Percentiles rank a stretch among this genome's conserved stretches.
Conservation (phyloP, 37 sponge, comb jelly and placozoan genomes). For the Crambe crambe region DNA sequence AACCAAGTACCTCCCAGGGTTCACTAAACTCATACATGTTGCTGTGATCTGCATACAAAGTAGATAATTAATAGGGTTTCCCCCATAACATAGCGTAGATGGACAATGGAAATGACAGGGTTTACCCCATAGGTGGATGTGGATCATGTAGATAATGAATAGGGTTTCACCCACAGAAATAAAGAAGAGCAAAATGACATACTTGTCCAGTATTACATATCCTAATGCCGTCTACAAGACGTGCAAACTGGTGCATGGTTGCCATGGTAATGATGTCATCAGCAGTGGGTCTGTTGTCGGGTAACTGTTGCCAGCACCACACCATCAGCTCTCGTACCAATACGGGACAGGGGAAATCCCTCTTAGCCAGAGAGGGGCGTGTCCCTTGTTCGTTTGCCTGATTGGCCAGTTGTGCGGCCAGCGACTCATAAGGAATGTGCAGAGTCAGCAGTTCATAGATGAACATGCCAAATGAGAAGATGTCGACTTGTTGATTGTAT, state of each 20-base stretch:
- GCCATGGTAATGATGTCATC: constrained; percentile 40
- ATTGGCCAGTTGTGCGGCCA: constrained; percentile 61
- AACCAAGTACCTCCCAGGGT: not conserved
- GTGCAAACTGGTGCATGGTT: constrained; percentile 43
- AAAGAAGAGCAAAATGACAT: not conserved
- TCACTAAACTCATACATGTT: constrained; percentile 3
- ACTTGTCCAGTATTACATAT: constrained; percentile 44
- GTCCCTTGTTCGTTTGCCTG: constrained; percentile 69
- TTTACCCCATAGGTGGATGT: too few relatives aligned
- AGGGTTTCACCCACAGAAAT: not conserved
- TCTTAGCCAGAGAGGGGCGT: constrained; percentile 58
- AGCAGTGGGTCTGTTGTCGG: constrained; percentile 73
- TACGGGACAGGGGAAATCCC: constrained; percentile 72
- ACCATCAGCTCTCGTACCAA: constrained; percentile 87
- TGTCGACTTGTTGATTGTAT: constrained; percentile 71
- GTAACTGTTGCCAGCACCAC: constrained; percentile 88
- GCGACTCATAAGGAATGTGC: constrained; percentile 60
- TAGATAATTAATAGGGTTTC: not conserved
- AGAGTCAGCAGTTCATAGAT: constrained; percentile 88
- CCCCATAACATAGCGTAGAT: not conserved
- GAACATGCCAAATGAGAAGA: constrained; percentile 82
- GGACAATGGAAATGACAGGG: not conserved
- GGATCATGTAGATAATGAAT: not conserved
- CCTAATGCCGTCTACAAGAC: constrained; percentile 60
- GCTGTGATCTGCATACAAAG: constrained; percentile 16